Percentiles rank a stretch among this genome's conserved stretches.
phyloP scores from a whole-genome alignment of 2,797 vertebrate genomes.

The Gallirallus australis region DNA sequence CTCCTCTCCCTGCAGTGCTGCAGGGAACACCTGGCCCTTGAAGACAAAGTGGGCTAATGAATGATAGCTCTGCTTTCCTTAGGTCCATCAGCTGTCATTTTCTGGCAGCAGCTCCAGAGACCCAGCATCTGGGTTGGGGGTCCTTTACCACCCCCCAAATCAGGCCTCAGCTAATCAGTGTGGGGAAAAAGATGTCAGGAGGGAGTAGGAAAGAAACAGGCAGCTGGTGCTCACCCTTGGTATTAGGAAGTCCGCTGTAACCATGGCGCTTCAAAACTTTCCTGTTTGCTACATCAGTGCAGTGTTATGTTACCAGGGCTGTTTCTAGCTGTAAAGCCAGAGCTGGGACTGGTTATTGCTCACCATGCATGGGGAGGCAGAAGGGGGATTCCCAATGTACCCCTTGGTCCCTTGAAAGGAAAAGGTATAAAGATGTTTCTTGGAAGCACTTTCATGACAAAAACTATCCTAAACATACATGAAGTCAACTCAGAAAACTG shows the following conservation, averaged over 20 bases:
- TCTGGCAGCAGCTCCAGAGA: neutral
- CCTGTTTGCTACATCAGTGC: neutral
- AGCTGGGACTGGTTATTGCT: neutral
- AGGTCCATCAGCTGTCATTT: neutral
- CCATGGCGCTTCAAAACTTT: neutral
- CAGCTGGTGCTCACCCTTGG: neutral
- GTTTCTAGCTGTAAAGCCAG: neutral
- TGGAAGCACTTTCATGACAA: neutral
- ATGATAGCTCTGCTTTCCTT: neutral
- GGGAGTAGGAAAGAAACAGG: neutral
- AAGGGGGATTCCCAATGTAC: neutral
- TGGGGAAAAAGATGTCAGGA: neutral
- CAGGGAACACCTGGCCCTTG: fast-evolving
- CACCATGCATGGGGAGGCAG: neutral
- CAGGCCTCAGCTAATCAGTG: neutral
- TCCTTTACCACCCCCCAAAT: neutral
- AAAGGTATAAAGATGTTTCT: neutral
- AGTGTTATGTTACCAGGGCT: neutral
- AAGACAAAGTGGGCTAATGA: neutral
- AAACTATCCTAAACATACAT: neutral
- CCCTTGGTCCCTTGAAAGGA: neutral
- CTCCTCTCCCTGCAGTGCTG: fast-evolving
- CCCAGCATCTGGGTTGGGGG: neutral
- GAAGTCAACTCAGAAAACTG: neutral
- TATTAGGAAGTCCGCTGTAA: neutral